Evolutionary conservation across 2,113 vertebrate genomes (phyloP), one percentile per base, ranked within the genome.

Genomic region (Albula glossodonta): DNA sequence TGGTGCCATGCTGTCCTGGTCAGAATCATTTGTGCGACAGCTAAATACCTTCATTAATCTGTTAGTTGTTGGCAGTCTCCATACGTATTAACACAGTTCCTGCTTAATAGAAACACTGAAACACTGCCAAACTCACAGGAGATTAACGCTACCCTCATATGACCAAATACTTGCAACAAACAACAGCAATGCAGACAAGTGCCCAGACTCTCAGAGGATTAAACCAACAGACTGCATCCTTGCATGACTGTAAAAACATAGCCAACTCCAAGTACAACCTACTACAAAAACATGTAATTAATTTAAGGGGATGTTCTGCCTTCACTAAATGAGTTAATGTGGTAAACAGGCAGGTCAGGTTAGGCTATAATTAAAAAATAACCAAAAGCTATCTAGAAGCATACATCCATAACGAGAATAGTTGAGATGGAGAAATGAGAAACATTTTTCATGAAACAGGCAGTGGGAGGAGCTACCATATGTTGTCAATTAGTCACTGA

Each of bases 1-100:
- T 74, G 53, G 53, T 56, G 12, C 12, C 7, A 56, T 7, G 53
- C 12, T 56, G 12, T 25, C 10, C 25, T 41, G 53, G 12, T 57
- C 51, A 85, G 17, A 17, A 48, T 19, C 70, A 22, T 51, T 50
- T n/a, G 19, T 51, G 83, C 57, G 9, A 19, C 41, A 41, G 83
- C 51, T 83, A 70, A 84, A 60, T n/a, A 49, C 51, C 22, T 51
- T 53, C 50, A 77, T 78, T 78, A 84, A 22, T 7, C 77, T 78
- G 51, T 17, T 78, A 6, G 31, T 79, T 60, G 31, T 85, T 60
- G n/a, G 11, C 70, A 77, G 52, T 2, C 74, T 79, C 57, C 15
- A 8, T n/a, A 19, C 25, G 79, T 13, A 31, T 57, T 84, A 51
- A 22, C 2, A 85, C 63, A 25, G 51, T 50, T 50, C 19, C 56